phyloP scores from a whole-genome alignment of 2,888 invertebrate species.

The Morpho deidamia region DNA sequence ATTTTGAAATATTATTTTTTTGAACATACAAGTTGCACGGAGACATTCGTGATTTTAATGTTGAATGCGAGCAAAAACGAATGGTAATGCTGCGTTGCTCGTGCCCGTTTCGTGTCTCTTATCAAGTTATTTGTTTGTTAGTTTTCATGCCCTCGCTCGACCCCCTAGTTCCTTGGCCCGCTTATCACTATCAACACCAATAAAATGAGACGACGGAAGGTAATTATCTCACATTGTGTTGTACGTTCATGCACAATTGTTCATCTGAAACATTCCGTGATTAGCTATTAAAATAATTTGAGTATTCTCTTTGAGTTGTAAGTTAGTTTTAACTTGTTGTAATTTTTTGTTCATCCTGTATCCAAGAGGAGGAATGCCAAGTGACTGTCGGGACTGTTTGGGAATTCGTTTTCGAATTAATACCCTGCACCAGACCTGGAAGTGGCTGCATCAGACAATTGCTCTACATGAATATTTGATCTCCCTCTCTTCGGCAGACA shows the following conservation, averaged over 20 bases:
- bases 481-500: conserved; percentile 86
- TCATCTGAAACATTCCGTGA: conserved; percentile 21
- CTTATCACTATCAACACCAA: conserved; percentile 68
- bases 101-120: conserved; percentile 69
- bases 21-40: no score
- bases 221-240: conserved; percentile 56
- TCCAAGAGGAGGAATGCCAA: conserved; percentile 80
- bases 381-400: conserved; percentile 89
- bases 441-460: conserved; percentile 96
- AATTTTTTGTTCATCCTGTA: conserved; percentile 67
- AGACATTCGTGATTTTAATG: conserved; percentile 14
- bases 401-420: conserved; percentile 93
- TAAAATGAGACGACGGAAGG: conserved; percentile 67
- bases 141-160: conserved; percentile 69
- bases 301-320: conserved; percentile 29
- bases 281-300: conserved; percentile 19
- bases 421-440: conserved; percentile 94
- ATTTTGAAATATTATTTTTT: no score
- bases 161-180: conserved; percentile 63
- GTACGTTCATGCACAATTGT: conserved; percentile 41
- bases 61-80: conserved; percentile 18
- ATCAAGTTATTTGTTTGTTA: conserved; percentile 71
- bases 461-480: conserved; percentile 92
- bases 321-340: conserved; percentile 48
- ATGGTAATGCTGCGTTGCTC: conserved; percentile 56